Percentiles rank a stretch among this genome's conserved stretches.
Evolutionary conservation across 2,113 vertebrate species (phyloP).

Genomic region (Glaucidium brasilianum): DNA sequence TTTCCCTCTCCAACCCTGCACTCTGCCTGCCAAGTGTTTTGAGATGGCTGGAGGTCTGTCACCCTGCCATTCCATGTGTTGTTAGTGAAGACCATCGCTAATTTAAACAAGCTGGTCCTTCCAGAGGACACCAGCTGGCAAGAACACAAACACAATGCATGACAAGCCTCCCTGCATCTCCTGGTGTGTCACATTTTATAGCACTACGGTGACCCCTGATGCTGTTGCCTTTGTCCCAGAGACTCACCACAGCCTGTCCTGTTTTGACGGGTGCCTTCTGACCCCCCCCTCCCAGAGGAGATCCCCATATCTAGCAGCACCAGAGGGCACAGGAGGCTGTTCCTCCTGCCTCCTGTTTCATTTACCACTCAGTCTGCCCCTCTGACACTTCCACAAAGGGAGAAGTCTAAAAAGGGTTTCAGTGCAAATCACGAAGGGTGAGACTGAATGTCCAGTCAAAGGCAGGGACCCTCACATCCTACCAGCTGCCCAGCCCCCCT

Average conservation of each 20-base stretch:
- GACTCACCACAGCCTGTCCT: not conserved
- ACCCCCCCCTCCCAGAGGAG: not conserved
- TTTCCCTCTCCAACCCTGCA: not conserved
- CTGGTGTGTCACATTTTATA: fast-evolving
- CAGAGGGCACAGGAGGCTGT: not conserved
- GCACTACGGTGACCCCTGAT: not conserved
- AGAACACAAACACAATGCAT: not conserved
- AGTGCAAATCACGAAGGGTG: not conserved
- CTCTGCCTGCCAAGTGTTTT: not conserved
- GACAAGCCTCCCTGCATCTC: not conserved
- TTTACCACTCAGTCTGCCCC: not conserved
- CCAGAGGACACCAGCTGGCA: not conserved
- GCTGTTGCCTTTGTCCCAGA: not conserved
- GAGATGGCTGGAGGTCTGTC: not conserved
- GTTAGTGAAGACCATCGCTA: not conserved
- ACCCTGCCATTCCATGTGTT: fast-evolving
- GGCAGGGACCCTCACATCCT: not conserved
- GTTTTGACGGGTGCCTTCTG: not conserved
- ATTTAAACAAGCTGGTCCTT: not conserved
- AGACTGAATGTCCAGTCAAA: not conserved
- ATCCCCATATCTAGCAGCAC: not conserved
- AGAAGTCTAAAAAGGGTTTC: not conserved
- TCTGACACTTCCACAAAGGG: not conserved
- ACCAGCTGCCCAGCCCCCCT: fast-evolving
- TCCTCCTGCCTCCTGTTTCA: not conserved